phyloP scores from a whole-genome alignment of 2,797 vertebrate genomes.

The Rallus crepitans region DNA sequence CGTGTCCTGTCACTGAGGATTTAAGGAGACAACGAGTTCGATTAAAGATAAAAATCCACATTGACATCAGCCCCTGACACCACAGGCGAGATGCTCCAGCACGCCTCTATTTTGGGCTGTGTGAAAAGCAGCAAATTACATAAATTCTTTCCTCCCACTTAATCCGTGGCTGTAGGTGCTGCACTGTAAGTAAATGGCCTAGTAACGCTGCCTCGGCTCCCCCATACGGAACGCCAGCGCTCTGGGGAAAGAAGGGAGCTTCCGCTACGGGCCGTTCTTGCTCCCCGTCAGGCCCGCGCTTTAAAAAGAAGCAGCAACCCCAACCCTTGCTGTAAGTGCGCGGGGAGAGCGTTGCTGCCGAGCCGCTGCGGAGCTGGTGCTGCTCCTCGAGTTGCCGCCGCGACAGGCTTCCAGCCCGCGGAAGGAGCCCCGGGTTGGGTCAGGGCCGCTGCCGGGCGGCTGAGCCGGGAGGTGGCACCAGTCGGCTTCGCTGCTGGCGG shows the following conservation, averaged over 20 bases:
- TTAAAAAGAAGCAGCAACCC: not conserved
- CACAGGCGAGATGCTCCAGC: not conserved
- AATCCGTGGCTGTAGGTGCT: fast-evolving
- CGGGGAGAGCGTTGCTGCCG: fast-evolving
- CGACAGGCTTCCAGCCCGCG: not conserved
- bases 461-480: constrained; percentile 74
- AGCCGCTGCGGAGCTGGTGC: no score
- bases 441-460: not conserved
- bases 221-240: fast-evolving
- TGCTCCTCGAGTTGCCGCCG: no score
- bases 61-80: not conserved
- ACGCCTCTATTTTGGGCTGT: not conserved
- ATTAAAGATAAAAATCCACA: not conserved
- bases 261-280: not conserved
- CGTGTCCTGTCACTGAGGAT: not conserved
- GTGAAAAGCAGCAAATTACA: not conserved
- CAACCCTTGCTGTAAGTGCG: fast-evolving
- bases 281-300: fast-evolving
- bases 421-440: not conserved
- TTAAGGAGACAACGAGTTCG: not conserved
- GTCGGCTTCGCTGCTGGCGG: constrained; percentile 10
- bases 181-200: not conserved
- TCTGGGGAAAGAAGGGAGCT: not conserved
- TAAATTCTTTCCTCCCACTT: not conserved
- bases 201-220: not conserved